Conservation (phyloP, 2,888 invertebrate species). For the Chelonus formosanus region DNA sequence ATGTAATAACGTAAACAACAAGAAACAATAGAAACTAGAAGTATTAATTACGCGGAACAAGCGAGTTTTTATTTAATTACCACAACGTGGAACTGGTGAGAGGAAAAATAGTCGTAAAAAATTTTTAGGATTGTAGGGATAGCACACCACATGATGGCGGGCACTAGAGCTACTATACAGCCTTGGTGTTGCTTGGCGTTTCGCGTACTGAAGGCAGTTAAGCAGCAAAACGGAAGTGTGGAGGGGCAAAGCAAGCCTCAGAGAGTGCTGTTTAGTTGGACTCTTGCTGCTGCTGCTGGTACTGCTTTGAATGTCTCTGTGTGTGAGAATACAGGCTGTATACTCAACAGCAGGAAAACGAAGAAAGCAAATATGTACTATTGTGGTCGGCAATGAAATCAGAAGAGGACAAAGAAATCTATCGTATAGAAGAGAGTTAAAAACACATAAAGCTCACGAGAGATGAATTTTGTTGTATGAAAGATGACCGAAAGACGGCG, state of each 20-base stretch:
- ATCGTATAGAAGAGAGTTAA: too few relatives aligned
- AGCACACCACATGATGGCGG: slow-evolving; percentile 33
- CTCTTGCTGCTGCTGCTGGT: too few relatives aligned
- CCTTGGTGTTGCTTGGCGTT: slow-evolving; percentile 18
- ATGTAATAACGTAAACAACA: too few relatives aligned
- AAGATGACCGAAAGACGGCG: slow-evolving; percentile 39
- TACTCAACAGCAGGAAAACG: too few relatives aligned
- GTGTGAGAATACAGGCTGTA: slow-evolving; percentile 4
- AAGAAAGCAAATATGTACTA: too few relatives aligned
- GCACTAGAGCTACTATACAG: slow-evolving; percentile 25
- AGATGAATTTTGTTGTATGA: slow-evolving; percentile 32
- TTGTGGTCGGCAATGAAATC: background rate
- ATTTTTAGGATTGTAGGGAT: slow-evolving; percentile 12
- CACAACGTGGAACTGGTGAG: background rate
- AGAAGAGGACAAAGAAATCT: too few relatives aligned
- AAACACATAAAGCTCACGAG: slow-evolving; percentile 7
- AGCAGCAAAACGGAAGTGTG: slow-evolving; percentile 30
- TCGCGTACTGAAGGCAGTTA: slow-evolving; percentile 55
- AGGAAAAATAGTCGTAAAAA: background rate
- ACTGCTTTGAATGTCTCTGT: slow-evolving; percentile 15
- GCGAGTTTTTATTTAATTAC: too few relatives aligned
- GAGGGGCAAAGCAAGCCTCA: slow-evolving; percentile 22
- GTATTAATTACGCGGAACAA: too few relatives aligned
- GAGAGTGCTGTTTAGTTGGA: background rate
- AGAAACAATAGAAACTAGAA: too few relatives aligned